Percentiles rank a stretch among this genome's conserved stretches.
Conservation (phyloP, 1,140 invertebrate genomes). For the Leptinotarsa lineolata region DNA sequence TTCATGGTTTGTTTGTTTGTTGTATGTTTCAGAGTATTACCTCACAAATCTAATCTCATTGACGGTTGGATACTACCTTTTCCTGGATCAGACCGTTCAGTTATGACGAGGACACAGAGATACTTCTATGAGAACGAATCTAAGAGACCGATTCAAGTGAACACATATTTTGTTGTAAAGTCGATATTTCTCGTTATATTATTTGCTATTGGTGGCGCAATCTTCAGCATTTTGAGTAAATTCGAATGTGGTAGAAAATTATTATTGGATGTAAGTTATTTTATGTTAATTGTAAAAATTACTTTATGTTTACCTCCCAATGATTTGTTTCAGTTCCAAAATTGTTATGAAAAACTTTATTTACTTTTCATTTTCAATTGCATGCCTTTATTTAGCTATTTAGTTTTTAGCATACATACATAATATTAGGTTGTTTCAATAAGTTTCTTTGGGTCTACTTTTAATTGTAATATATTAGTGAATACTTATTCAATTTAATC, state of each 20-base stretch:
- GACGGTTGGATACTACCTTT: slow-evolving; percentile 78
- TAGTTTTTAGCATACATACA: too few relatives aligned
- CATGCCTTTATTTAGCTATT: too few relatives aligned
- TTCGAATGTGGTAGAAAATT: not conserved
- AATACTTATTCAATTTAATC: too few relatives aligned
- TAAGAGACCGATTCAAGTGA: slow-evolving; percentile 72
- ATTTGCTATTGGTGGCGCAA: not conserved
- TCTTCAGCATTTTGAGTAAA: not conserved
- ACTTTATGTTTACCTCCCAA: too few relatives aligned
- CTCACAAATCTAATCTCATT: slow-evolving; percentile 67
- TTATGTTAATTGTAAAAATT: not conserved
- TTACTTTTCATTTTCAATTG: too few relatives aligned
- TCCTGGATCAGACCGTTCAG: slow-evolving; percentile 77
- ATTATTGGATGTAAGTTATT: slow-evolving; percentile 14
- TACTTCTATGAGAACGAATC: slow-evolving; percentile 71
- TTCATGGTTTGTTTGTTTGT: not conserved
- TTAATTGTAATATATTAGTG: too few relatives aligned
- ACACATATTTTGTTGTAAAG: slow-evolving; percentile 55
- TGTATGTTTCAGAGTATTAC: slow-evolving; percentile 57
- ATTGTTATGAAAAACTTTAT: too few relatives aligned
- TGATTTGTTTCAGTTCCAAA: too few relatives aligned
- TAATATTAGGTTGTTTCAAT: too few relatives aligned
- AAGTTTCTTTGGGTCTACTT: too few relatives aligned
- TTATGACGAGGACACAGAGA: slow-evolving; percentile 77
- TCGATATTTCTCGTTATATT: not conserved